Percentiles rank a stretch among this genome's conserved stretches.
Evolutionary conservation across 2,797 vertebrate genomes (phyloP).

Genomic region (Salmo trutta): DNA sequence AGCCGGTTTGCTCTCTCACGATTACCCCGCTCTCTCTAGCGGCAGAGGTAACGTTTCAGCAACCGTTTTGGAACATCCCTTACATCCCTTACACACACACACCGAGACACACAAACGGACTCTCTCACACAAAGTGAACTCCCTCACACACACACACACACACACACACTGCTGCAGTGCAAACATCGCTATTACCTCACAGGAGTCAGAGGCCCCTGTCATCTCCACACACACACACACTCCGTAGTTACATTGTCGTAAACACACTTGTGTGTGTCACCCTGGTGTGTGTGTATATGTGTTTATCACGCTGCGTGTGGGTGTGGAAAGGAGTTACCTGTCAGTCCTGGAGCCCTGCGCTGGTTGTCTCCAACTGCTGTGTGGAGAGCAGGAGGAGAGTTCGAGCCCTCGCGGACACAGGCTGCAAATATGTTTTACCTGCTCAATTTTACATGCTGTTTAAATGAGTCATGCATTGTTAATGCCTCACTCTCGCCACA

Average conservation of each 20-base stretch:
- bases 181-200: too few species aligned
- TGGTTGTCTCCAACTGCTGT: neutral
- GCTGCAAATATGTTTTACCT: constrained; percentile 73
- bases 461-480: constrained; percentile 72
- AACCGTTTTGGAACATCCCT: constrained; percentile 31
- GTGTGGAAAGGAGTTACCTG: neutral
- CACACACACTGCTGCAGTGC: neutral
- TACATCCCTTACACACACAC: neutral
- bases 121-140: neutral
- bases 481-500: constrained; percentile 54
- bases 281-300: neutral
- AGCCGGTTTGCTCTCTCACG: constrained; percentile 51
- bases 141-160: neutral
- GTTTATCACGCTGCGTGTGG: neutral
- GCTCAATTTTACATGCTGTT: constrained; percentile 69
- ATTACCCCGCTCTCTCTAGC: constrained; percentile 29
- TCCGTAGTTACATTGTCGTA: neutral
- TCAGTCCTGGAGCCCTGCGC: neutral
- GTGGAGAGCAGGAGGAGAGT: constrained; percentile 43
- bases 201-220: too few species aligned
- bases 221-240: neutral
- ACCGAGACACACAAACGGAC: neutral
- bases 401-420: constrained; percentile 29
- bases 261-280: neutral
- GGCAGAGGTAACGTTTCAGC: constrained; percentile 29